These are phyloP conservation scores for Dolomedes plantarius DNA, from an alignment of 2,888 invertebrate genomes.

Conservation along the genomic window DNA sequence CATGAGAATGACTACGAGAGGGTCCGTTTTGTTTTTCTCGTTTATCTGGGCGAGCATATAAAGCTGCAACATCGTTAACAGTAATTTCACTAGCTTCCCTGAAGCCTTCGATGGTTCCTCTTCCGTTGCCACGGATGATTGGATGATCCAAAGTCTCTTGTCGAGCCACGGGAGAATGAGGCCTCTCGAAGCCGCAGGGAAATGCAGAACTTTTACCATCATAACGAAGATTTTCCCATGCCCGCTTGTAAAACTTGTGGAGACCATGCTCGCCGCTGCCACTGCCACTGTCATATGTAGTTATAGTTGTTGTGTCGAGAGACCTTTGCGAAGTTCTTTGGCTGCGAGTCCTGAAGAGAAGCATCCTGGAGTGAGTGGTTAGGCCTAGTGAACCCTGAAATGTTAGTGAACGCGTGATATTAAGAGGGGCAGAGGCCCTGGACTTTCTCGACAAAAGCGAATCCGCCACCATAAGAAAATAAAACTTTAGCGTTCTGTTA, in stretches of 20 bases:
- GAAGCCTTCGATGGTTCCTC: constrained; percentile 75
- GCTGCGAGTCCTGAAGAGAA: constrained; percentile 81
- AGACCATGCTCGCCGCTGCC: constrained; percentile 80
- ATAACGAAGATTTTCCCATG: constrained; percentile 88
- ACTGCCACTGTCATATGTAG: constrained; percentile 83
- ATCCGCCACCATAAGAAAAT: constrained; percentile 58
- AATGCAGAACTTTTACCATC: constrained; percentile 68
- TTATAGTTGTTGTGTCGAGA: constrained; percentile 92
- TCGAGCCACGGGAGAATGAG: constrained; percentile 75
- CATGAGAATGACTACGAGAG: constrained; percentile 47
- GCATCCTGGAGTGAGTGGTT: constrained; percentile 71
- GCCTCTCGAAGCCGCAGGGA: constrained; percentile 37
- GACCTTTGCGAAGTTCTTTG: constrained; percentile 86
- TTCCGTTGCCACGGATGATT: constrained; percentile 46
- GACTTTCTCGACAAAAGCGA: constrained; percentile 39
- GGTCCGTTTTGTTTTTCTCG: constrained; percentile 82
- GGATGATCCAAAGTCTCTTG: constrained; percentile 83
- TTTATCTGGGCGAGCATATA: constrained; percentile 79
- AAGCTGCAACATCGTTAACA: constrained; percentile 76
- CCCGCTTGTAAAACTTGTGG: constrained; percentile 91
- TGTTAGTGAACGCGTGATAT: constrained; percentile 70
- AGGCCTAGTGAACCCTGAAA: constrained; percentile 71
- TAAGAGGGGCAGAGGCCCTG: constrained; percentile 68
- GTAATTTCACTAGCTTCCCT: constrained; percentile 77
- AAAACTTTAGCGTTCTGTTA: constrained; percentile 33